Evolutionary conservation across 2,797 vertebrate genomes (phyloP).

Genomic region (Pyrocephalus nanus): DNA sequence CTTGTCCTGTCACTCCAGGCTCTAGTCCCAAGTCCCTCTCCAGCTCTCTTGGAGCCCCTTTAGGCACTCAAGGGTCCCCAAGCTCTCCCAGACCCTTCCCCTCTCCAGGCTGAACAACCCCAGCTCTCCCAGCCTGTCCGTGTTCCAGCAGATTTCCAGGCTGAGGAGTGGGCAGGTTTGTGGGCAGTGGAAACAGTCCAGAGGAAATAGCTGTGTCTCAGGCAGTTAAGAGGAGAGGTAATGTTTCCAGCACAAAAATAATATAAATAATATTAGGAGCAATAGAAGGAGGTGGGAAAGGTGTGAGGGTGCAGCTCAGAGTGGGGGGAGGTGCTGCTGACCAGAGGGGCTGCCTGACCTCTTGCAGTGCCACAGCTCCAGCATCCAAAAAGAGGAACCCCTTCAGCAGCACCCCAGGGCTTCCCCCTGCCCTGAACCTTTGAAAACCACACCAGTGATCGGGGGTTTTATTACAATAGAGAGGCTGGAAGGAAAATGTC

Average conservation of each 20-base stretch:
- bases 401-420: not conserved
- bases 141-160: not conserved
- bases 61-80: not conserved
- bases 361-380: not conserved
- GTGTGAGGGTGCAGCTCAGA: not conserved
- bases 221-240: fast-evolving
- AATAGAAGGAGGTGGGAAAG: not conserved
- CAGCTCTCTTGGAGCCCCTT: not conserved
- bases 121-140: not conserved
- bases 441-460: fast-evolving
- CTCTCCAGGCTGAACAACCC: not conserved
- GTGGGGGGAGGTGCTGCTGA: not conserved
- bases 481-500: not conserved
- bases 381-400: not conserved
- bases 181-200: not conserved
- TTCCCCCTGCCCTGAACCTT: not conserved
- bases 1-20: not conserved
- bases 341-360: not conserved
- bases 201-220: not conserved
- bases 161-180: not conserved
- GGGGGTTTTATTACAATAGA: not conserved
- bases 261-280: not conserved
- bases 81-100: not conserved
- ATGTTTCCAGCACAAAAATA: not conserved
- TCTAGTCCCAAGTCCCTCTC: not conserved